Evolutionary conservation across 2,797 vertebrate genomes (phyloP).

Genomic region (Sebastes hubbsi): DNA sequence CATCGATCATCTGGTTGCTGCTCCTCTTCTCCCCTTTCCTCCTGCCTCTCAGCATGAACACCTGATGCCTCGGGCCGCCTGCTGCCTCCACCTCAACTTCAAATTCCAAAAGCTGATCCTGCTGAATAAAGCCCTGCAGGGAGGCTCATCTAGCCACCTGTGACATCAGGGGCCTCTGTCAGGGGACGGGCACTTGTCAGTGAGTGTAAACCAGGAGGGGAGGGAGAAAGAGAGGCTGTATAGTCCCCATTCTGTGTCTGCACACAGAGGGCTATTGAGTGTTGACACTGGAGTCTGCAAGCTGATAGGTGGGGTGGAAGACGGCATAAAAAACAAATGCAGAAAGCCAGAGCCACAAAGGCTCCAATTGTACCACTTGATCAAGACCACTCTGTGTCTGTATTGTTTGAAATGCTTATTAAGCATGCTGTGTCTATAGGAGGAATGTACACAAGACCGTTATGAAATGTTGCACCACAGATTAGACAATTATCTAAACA

Average conservation of each 20-base stretch:
- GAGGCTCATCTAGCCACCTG: constrained; percentile 55
- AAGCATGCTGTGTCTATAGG: background rate
- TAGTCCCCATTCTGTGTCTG: constrained; percentile 71
- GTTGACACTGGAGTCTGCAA: constrained; percentile 66
- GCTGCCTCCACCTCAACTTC: constrained; percentile 42
- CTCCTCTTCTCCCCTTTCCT: constrained; percentile 52
- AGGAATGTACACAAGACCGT: background rate
- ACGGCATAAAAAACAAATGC: constrained; percentile 68
- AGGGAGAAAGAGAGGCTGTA: constrained; percentile 35
- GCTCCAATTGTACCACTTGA: constrained; percentile 62
- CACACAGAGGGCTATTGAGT: constrained; percentile 81
- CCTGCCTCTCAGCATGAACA: constrained; percentile 37
- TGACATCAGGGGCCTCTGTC: constrained; percentile 72
- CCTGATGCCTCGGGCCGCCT: constrained; percentile 60
- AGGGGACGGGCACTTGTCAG: constrained; percentile 71
- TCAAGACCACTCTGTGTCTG: constrained; percentile 46
- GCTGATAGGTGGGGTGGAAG: constrained; percentile 73
- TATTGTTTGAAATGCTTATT: constrained; percentile 53
- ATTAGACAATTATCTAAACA: background rate
- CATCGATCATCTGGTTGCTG: constrained; percentile 42
- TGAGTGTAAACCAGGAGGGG: constrained; percentile 30
- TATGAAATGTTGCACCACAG: background rate
- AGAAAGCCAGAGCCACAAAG: constrained; percentile 68
- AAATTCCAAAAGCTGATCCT: constrained; percentile 50
- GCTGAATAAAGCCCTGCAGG: constrained; percentile 58